Percentiles rank a stretch among this genome's conserved stretches.
Evolutionary conservation across 2,888 invertebrate species (phyloP).

Genomic region (Sarcophaga subvicina): DNA sequence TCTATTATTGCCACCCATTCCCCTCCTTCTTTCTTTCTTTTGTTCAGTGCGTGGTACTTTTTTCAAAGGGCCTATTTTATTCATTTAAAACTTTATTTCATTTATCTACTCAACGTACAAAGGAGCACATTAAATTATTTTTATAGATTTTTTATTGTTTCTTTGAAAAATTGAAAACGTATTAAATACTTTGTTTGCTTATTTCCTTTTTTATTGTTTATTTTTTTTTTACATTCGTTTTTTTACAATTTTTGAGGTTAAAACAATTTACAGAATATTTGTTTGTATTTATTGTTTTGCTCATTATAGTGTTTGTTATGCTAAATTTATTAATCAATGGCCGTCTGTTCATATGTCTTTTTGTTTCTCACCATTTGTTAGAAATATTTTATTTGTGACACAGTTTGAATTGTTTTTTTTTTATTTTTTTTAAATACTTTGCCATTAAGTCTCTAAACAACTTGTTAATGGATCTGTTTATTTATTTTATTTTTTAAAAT

Average conservation of each 20-base stretch:
- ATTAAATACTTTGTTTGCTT: neutral
- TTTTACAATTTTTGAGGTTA: neutral
- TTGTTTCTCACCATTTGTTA: neutral
- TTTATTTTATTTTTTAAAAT: too few relatives aligned
- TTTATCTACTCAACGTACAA: too few relatives aligned
- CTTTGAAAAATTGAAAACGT: too few relatives aligned
- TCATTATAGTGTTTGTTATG: neutral
- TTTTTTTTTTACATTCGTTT: neutral
- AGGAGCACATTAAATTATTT: too few relatives aligned
- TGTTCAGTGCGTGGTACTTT: too few relatives aligned
- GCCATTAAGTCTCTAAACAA: neutral
- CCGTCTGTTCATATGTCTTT: neutral
- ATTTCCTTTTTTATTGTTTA: neutral
- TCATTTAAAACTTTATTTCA: too few relatives aligned
- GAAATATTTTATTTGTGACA: neutral
- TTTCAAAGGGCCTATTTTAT: too few relatives aligned
- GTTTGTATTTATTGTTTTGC: neutral
- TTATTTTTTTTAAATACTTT: neutral
- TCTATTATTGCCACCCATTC: too few relatives aligned
- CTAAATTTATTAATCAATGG: neutral
- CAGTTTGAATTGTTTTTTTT: neutral
- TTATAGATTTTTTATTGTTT: too few relatives aligned
- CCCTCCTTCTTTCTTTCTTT: too few relatives aligned
- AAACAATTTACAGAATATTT: constrained; percentile 9
- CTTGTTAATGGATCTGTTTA: constrained; percentile 2